phyloP scores from a whole-genome alignment of 2,797 vertebrate genomes.

The Garrulus glandarius region DNA sequence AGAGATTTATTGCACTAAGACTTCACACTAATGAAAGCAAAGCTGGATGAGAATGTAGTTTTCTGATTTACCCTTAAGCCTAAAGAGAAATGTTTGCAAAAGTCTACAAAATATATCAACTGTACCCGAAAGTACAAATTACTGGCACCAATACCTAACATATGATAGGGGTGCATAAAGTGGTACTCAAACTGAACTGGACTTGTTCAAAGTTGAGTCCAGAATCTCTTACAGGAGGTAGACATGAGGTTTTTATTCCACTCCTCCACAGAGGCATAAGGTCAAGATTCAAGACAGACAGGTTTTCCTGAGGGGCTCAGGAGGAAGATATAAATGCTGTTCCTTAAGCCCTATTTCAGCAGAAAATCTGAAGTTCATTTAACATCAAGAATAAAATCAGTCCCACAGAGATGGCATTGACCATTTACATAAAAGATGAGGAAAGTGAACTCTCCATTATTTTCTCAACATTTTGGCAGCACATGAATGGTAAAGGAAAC shows the following conservation, averaged over 20 bases:
- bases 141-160: background rate
- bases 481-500: conserved; percentile 1
- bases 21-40: background rate
- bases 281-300: background rate
- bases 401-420: background rate
- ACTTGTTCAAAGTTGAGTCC: background rate
- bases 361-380: background rate
- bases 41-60: background rate
- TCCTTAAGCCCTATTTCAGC: background rate
- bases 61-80: background rate
- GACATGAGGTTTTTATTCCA: background rate
- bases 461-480: conserved; percentile 50
- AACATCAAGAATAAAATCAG: background rate
- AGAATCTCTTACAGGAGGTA: background rate
- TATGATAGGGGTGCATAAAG: background rate
- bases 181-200: background rate
- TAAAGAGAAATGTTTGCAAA: background rate
- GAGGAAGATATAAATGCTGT: background rate
- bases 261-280: background rate
- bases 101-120: background rate
- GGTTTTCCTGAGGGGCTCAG: background rate
- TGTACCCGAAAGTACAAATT: background rate
- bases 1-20: background rate
- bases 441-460: background rate
- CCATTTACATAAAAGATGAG: background rate